Conservation (phyloP, 30 jellyfish, hydroid and myxozoan species). For the Aurelia coerulea region DNA sequence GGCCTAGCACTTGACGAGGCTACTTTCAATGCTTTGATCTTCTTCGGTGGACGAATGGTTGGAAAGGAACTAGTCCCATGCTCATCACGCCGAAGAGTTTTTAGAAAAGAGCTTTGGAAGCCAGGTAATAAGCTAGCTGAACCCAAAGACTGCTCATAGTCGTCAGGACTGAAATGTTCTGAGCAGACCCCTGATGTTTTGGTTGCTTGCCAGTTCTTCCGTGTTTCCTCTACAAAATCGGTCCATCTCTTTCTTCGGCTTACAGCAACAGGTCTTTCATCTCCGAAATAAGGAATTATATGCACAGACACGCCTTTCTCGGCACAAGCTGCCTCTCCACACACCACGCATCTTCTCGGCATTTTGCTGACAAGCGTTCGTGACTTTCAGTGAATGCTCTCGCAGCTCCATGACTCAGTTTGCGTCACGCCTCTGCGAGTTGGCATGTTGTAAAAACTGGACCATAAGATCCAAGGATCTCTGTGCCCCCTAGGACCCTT, state of each 20-base stretch:
- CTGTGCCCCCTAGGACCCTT: too few species aligned
- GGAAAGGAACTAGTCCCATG: conserved; percentile 3
- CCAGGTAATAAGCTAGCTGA: not conserved
- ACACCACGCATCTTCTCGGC: conserved; percentile 24
- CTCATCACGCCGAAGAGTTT: conserved; percentile 9
- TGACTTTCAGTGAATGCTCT: too few species aligned
- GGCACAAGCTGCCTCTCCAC: conserved; percentile 23
- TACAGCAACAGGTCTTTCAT: conserved; percentile 7
- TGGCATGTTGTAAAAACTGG: too few species aligned
- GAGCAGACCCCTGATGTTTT: conserved; percentile 20
- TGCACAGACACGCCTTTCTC: conserved; percentile 17
- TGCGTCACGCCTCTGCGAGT: too few species aligned
- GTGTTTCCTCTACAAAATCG: not conserved
- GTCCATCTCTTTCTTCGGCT: conserved; percentile 25
- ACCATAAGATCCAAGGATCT: too few species aligned
- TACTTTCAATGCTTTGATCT: too few species aligned
- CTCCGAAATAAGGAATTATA: conserved; percentile 12
- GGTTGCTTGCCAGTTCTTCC: conserved; percentile 12
- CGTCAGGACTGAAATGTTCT: conserved; percentile 4
- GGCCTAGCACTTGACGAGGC: too few species aligned
- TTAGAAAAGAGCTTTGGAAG: conserved; percentile 1
- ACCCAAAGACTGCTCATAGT: not conserved
- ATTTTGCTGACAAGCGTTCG: not conserved
- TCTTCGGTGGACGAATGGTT: conserved; percentile 1
- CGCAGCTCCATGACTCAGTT: too few species aligned